Percentiles rank a stretch among this genome's conserved stretches.
These are phyloP conservation scores for Brotula barbata DNA, from an alignment of 2,797 vertebrate species.

Conservation along the genomic window DNA sequence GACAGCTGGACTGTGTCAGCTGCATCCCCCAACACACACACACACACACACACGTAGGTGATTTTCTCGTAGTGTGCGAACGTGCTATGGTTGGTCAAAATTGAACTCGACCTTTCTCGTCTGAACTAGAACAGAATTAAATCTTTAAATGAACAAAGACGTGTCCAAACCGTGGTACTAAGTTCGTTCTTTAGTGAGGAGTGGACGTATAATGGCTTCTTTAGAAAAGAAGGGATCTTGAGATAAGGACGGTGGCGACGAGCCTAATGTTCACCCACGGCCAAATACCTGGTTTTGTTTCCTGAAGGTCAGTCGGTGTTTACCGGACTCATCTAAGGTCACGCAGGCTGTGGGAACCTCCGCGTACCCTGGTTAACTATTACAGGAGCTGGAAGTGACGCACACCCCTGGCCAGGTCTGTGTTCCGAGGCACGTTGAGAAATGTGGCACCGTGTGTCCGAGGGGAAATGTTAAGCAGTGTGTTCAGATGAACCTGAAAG, in stretches of 20 bases:
- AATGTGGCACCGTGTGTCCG: not conserved
- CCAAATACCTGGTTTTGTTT: constrained; percentile 53
- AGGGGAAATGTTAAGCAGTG: not conserved
- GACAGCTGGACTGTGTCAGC: no score
- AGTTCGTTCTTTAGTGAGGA: no score
- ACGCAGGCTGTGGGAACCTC: constrained; percentile 45
- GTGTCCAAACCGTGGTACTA: no score
- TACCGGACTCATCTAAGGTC: constrained; percentile 49
- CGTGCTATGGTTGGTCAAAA: no score
- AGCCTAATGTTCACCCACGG: constrained; percentile 34
- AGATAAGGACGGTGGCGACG: constrained; percentile 55
- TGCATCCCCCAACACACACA: no score
- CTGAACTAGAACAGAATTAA: no score
- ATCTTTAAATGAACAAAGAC: no score
- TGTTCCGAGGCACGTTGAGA: constrained; percentile 7
- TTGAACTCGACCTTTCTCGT: no score
- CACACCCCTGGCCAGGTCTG: constrained; percentile 32
- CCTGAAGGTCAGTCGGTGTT: constrained; percentile 48
- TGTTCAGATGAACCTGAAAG: not conserved
- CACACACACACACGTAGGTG: no score
- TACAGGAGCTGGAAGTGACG: constrained; percentile 31
- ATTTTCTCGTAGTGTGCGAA: no score
- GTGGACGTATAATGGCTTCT: constrained; percentile 1
- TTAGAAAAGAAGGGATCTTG: constrained; percentile 11
- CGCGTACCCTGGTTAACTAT: constrained; percentile 27